Base-by-base conservation (phyloP, 2,113 vertebrate species). In the Guaruba guarouba region DNA sequence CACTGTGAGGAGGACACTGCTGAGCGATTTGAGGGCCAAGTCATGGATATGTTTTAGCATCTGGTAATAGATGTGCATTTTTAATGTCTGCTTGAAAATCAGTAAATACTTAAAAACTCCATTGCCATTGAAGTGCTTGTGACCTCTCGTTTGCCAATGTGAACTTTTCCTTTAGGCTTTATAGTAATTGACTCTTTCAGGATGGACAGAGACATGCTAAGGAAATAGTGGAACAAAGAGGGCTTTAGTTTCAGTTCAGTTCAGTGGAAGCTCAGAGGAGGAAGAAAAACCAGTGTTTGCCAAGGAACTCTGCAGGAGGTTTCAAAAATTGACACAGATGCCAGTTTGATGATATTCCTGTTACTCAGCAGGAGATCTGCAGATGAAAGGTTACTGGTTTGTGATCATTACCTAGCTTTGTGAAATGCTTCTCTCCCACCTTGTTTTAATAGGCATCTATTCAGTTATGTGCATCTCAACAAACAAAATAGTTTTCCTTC, bases 401-500 rank as follows among this genome's bases (percentile, higher is more conserved):
- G 69, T 62, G 69, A 66, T 43, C 44, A 49, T 55, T 84, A 75
- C 75, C 67, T 91, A 73, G 52, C 68, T 95, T 94, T 92, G 43
- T 85, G 92, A 82, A 79, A 44, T 88, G 71, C 93, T 95, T 96
- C 70, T 96, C 67, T 80, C 78, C 86, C 63, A 15, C 74, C 68
- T 97, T 92, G 51, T 82, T 92, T 94, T 96, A 94, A 92, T 90
- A 91, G 95, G 46, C 74, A 71, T 87, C 89, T 97, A 28, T 76
- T 93, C 87, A 61, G 62, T 87, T 95, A 82, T 37, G 79, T 94
- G 73, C 57, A 43, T 77, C 75, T 95, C 94, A 82, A 74, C 92
- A 74, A 93, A 90, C 69, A 96, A 88, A 95, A 61, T 77, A 31
- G 73, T 96, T 96, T 90, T 93, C 49, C 61, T 93, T 95, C 76